Conservation (phyloP, 2,797 vertebrate genomes). For the Sebastes oblongus region DNA sequence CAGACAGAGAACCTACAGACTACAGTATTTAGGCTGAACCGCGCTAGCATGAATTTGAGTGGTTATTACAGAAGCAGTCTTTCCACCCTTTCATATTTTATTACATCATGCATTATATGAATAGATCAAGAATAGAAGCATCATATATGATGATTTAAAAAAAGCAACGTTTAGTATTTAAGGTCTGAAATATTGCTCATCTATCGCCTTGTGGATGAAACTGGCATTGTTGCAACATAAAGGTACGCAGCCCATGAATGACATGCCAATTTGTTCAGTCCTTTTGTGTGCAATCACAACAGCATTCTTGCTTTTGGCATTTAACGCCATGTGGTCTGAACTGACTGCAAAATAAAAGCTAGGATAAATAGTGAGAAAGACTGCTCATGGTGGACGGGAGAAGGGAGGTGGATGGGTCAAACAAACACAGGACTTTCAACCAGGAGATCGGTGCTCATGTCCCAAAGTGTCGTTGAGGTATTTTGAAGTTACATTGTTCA, state of each 20-base stretch:
- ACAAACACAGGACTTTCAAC: neutral
- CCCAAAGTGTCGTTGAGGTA: neutral
- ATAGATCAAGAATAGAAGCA: neutral
- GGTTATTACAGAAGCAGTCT: conserved; percentile 2
- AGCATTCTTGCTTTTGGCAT: too few species aligned
- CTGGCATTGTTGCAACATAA: neutral
- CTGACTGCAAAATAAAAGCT: too few species aligned
- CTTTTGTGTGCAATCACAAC: too few species aligned
- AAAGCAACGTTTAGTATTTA: neutral
- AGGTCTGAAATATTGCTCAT: neutral
- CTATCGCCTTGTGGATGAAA: neutral
- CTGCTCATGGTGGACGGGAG: too few species aligned
- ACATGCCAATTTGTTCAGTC: too few species aligned
- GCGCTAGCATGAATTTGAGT: neutral
- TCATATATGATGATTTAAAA: neutral
- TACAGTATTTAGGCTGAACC: conserved; percentile 12
- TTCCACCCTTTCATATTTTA: neutral
- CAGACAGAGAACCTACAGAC: neutral
- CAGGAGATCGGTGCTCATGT: neutral
- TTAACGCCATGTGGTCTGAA: too few species aligned
- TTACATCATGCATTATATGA: neutral
- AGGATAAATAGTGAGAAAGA: too few species aligned
- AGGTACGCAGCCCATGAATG: neutral
- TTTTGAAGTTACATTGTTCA: too few species aligned
- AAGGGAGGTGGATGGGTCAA: too few species aligned